Base-by-base conservation (phyloP, 2,888 invertebrate species). In the Hoplodrina ambigua region DNA sequence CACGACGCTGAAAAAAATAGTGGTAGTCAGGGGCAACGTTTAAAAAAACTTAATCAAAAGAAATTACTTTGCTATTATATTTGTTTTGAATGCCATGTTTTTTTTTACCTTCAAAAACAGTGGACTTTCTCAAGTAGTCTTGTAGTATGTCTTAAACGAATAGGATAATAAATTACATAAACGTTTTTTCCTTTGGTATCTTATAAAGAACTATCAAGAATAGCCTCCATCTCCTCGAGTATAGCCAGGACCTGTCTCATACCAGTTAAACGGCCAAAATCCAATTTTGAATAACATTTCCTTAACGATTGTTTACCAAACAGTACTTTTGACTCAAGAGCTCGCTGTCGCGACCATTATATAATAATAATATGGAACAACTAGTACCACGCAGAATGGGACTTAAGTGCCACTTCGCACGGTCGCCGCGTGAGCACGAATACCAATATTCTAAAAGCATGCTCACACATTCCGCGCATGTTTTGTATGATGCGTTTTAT, bases 361-460 rank as follows among this genome's bases (percentile, higher is more conserved):
- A 72, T 75, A 74, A 76, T 82, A 79, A 83, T 84, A 82, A 80
- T 76, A 84, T 78, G 77, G 63, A 87, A 85, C 82, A 85, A 84
- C 83, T 83, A 86, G 79, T 74, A 55, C 74, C 68, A 59, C 66
- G 50, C 41, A 71, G 72, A 75, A 75, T 74, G 72, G 71, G 72
- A 64, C 79, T 67, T 86, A 86, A 89, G 89, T 87, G 83, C 78
- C 86, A 82, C 86, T 84, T 78, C 76, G 69, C 78, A 72, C 78
- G 75, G 75, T 75, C 74, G 54, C 58, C 68, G 67, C 89, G 89
- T 89, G 89, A 68, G 72, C 72, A 19, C 68, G 88, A 88, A 88
- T 89, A 88, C 87, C 89, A 88, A 90, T 90, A 89, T 85, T 84
- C 83, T 90, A 84, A 89, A 88, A 90, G 90, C 88, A 86, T 86